Evolutionary conservation across 2,797 vertebrate species (phyloP).

Genomic region (Centroberyx gerrardi): DNA sequence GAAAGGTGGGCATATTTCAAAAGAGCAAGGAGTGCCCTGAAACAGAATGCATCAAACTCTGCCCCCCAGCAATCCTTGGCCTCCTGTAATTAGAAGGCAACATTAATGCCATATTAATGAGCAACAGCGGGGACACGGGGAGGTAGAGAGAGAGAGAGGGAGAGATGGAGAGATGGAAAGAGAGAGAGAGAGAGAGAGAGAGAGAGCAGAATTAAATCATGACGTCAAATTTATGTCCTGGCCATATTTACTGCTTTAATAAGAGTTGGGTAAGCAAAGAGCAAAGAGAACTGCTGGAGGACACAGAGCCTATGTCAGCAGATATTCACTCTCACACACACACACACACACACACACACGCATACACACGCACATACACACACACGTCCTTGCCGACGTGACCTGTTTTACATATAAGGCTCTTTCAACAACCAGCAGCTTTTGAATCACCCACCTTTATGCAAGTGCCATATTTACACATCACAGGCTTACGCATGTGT

Average conservation of each 20-base stretch:
- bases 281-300: conserved; percentile 72
- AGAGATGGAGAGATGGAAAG: not conserved
- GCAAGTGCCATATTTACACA: conserved; percentile 56
- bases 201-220: conserved; percentile 75
- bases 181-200: conserved; percentile 26
- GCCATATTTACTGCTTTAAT: conserved; percentile 85
- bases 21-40: conserved; percentile 59
- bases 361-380: conserved; percentile 24
- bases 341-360: conserved; percentile 13
- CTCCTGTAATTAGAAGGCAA: conserved; percentile 79
- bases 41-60: conserved; percentile 70
- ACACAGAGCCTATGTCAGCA: conserved; percentile 81
- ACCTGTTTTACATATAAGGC: conserved; percentile 78
- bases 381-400: conserved; percentile 67
- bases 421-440: conserved; percentile 51
- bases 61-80: conserved; percentile 65
- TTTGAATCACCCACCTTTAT: conserved; percentile 62
- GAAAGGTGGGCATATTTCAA: conserved; percentile 73
- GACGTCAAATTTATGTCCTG: conserved; percentile 80
- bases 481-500: conserved; percentile 10
- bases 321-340: conserved; percentile 67
- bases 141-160: conserved; percentile 11
- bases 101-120: conserved; percentile 80
- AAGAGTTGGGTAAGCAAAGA: conserved; percentile 80
- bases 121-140: conserved; percentile 34